Evolutionary conservation across 2,888 invertebrate species (phyloP), one percentile per base, ranked within the genome.

Genomic region (Euspilapteryx auroguttella): DNA sequence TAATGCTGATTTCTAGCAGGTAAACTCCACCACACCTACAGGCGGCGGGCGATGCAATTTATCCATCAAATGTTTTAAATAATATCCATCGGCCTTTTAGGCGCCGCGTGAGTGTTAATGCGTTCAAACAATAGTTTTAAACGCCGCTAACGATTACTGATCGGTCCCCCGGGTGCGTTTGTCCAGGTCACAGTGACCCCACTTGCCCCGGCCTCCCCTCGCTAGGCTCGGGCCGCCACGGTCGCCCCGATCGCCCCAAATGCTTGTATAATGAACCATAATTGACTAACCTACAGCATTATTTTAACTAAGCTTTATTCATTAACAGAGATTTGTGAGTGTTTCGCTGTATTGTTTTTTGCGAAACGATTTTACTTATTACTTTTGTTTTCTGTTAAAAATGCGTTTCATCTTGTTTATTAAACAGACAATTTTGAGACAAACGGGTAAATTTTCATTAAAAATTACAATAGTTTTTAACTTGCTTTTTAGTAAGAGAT

Each of bases 261-360:
- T 35, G 33, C 41, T 37, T 39, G 29, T 45, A 39, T 46, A 49
- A 51, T 47, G 47, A 55, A 51, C 49, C 50, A 49, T 55, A 48
- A 55, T 52, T 52, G 54, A 45, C 47, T 46, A 42, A 45, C 45
- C 47, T 44, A 49, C 46, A 47, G 48, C 47, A 46, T 47, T 48
- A 47, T 53, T 52, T 52, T 48, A 58, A 54, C 47, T 54, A 53
- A 56, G 47, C 47, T 45, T 45, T 46, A 49, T 47, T 56, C 50
- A 56, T 57, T 58, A 53, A 46, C 46, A 38, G 38, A 42, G 50
- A 53, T 55, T 56, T 54, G 47, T 48, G 42, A 52, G 49, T n/a
- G 45, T 43, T 44, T 34, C 44, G 37, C 44, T 37, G 38, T 34
- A 38, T 34, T 35, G 29, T 32, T 27, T 27, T 13, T 3, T 23